Base-by-base conservation (phyloP, 1,140 invertebrate genomes). In the Tetramorium parvispinum region DNA sequence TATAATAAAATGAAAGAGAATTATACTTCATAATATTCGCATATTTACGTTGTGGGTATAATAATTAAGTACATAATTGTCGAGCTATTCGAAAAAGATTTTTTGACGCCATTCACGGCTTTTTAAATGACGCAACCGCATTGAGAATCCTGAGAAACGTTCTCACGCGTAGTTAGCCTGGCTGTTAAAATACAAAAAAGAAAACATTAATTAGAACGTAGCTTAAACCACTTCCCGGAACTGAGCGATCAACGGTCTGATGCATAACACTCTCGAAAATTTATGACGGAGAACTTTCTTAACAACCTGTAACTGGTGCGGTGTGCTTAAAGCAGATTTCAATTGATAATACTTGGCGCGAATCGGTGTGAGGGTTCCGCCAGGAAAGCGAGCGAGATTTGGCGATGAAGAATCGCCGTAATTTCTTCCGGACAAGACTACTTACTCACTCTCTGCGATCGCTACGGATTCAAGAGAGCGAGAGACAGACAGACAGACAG, bases 201-300 rank as follows among this genome's bases (percentile, higher is more conserved):
- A 85, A 89, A 89, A 79, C 87, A 85, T 88, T 89, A 89, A 89
- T 89, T 89, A 89, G 88, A 89, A 81, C 87, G 82, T 86, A 43
- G 53, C 55, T 70, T n/a, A 63, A 21, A 49, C 53, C 71, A 46
- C 27, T 85, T 46, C 63, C 46, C 87, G 57, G 37, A 57, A 53
- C 16, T 76, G 24, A 43, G 63, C 77, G 63, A 73, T 55, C 66
- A 43, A 18, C 27, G 55, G 32, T 37, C 65, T 13, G 32, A 81
- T 81, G 46, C 49, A 88, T 79, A 88, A 53, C 53, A 43, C 59
- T 21, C 21, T 68, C 75, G 82, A 46, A 75, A 89, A 89, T 89
- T 89, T 89, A 89, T 81, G 59, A 75, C 68, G 63, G 68, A 51
- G 82, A 81, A 89, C 40, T 88, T 88, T 86, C 87, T 89, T 89